phyloP scores from a whole-genome alignment of 2,888 invertebrate genomes.

The Xestia rhomboidea region DNA sequence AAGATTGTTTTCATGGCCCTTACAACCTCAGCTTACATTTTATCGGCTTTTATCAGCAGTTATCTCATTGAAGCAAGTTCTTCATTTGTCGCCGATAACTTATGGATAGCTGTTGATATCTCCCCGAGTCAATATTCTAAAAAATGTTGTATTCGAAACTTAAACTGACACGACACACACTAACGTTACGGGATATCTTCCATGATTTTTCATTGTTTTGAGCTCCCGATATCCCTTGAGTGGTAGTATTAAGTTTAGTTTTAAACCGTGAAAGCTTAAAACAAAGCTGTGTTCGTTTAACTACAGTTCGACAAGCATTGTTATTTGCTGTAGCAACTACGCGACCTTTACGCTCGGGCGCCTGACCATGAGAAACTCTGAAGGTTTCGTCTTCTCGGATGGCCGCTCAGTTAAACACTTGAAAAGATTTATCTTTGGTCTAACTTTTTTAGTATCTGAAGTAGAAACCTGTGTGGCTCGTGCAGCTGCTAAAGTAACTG shows the following conservation, averaged over 20 bases:
- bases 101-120: conserved; percentile 67
- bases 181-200: too few species aligned
- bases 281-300: too few species aligned
- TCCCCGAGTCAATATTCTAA: conserved; percentile 59
- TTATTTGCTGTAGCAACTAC: conserved; percentile 79
- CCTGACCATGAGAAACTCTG: conserved; percentile 86
- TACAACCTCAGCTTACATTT: conserved; percentile 47
- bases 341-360: conserved; percentile 85
- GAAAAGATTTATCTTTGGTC: conserved; percentile 42
- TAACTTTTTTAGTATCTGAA: conserved; percentile 27
- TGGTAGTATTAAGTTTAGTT: too few species aligned
- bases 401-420: conserved; percentile 59
- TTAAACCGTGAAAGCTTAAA: too few species aligned
- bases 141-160: conserved; percentile 62
- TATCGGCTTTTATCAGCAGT: conserved; percentile 64
- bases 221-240: too few species aligned
- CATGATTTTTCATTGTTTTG: too few species aligned
- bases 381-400: conserved; percentile 84
- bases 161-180: too few species aligned
- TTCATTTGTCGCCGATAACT: conserved; percentile 73
- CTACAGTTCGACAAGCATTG: conserved; percentile 76
- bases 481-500: conserved; percentile 59
- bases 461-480: conserved; percentile 17
- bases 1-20: conserved; percentile 47
- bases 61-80: conserved; percentile 73